Evolutionary conservation across 2,797 vertebrate species (phyloP).

Genomic region (Myripristis murdjan): DNA sequence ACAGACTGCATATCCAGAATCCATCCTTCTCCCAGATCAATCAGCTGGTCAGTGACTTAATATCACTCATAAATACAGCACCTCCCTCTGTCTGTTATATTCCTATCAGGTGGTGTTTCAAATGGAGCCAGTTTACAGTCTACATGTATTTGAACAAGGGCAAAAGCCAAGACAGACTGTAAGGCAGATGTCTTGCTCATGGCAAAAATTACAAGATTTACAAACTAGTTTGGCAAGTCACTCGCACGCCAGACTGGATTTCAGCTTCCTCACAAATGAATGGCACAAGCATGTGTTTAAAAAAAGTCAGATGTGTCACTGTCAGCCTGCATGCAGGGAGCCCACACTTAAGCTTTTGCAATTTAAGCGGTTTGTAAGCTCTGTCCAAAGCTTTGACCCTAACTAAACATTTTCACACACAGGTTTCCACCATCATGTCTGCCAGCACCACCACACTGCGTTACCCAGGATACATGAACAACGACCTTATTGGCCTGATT

Average conservation of each 20-base stretch:
- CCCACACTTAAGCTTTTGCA: neutral
- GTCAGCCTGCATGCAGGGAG: conserved; percentile 1
- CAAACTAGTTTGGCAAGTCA: conserved; percentile 69
- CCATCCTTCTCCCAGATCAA: conserved; percentile 98
- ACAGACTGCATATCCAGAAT: conserved; percentile 97
- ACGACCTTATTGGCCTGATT: conserved; percentile 95
- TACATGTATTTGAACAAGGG: conserved; percentile 9
- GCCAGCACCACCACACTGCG: conserved; percentile 96
- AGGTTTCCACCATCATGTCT: conserved; percentile 99
- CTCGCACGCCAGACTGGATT: conserved; percentile 59
- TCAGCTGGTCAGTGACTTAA: conserved; percentile 91
- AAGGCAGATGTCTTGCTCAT: fast-evolving
- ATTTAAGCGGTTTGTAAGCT: neutral
- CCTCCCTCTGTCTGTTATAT: neutral
- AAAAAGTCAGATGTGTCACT: neutral
- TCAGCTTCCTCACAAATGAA: conserved; percentile 40
- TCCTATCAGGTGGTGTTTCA: conserved; percentile 23
- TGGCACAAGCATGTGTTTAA: conserved; percentile 17
- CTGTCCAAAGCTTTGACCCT: neutral
- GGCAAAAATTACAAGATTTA: conserved; percentile 39
- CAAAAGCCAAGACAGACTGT: conserved; percentile 17
- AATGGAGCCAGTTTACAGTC: neutral
- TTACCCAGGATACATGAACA: conserved; percentile 98
- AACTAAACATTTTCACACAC: conserved; percentile 25
- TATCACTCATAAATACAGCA: neutral